Evolutionary conservation across 1,140 invertebrate species (phyloP).

Genomic region (Anthonomus grandis): DNA sequence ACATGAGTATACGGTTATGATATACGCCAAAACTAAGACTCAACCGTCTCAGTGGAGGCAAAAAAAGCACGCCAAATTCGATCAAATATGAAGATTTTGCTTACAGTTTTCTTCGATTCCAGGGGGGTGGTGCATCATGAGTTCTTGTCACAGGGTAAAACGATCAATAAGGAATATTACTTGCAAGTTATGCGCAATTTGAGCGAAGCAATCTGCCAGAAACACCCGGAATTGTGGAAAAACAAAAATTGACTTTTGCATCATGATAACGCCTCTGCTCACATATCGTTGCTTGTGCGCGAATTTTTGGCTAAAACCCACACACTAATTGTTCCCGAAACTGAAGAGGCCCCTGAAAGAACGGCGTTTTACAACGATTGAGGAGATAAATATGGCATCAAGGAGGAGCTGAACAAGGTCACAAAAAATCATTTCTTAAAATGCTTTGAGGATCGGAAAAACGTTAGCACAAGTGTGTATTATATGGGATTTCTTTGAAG

Average conservation of each 20-base stretch:
- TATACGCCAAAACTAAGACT: conserved; percentile 1
- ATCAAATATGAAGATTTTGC: conserved; percentile 5
- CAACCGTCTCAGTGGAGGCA: neutral
- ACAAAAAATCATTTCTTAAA: too few relatives aligned
- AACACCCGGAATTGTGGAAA: neutral
- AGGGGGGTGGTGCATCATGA: too few relatives aligned
- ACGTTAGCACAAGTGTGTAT: too few relatives aligned
- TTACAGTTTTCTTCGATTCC: neutral
- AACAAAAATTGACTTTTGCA: neutral
- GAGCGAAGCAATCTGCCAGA: neutral
- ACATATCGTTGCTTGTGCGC: neutral
- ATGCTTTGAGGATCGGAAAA: too few relatives aligned
- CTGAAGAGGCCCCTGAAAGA: neutral
- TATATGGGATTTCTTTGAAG: too few relatives aligned
- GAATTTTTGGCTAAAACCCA: neutral
- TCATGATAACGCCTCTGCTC: conserved; percentile 2
- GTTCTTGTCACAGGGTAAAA: too few relatives aligned
- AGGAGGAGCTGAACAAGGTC: too few relatives aligned
- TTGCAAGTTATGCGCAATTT: neutral
- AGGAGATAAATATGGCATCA: too few relatives aligned
- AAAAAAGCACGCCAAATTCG: too few relatives aligned
- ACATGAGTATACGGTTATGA: too few relatives aligned
- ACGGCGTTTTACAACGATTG: too few relatives aligned
- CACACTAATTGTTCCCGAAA: neutral
- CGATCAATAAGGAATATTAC: neutral